Evolutionary conservation across 2,888 invertebrate genomes (phyloP).

Genomic region (Caenorhabditis sp.): DNA sequence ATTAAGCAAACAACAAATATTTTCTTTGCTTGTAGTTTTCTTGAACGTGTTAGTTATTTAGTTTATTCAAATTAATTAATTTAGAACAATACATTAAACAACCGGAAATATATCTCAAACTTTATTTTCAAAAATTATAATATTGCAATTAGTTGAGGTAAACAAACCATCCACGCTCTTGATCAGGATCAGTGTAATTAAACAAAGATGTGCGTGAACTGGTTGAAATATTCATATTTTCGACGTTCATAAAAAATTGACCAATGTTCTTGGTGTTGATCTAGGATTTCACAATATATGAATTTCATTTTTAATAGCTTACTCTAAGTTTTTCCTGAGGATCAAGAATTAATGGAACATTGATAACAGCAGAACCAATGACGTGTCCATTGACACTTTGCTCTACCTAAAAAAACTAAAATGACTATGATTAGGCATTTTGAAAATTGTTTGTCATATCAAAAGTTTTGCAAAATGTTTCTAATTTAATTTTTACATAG

Average conservation of each 20-base stretch:
- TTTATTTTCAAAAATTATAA: no score
- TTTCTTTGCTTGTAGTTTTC: no score
- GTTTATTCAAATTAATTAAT: constrained; percentile 12
- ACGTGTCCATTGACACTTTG: constrained; percentile 33
- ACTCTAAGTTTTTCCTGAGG: constrained; percentile 60
- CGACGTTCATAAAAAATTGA: constrained; percentile 46
- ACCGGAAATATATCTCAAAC: no score
- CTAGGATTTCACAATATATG: constrained; percentile 16
- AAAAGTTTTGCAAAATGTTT: no score
- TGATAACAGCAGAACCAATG: constrained; percentile 45
- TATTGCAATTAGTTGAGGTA: constrained; percentile 27
- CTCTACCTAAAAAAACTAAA: constrained; percentile 22
- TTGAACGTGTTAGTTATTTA: no score
- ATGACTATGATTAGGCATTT: neutral
- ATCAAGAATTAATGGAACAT: constrained; percentile 45
- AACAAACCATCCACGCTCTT: constrained; percentile 58
- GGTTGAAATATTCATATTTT: constrained; percentile 38
- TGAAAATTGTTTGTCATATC: no score
- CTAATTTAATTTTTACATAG: no score
- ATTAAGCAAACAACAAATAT: no score
- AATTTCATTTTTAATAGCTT: neutral
- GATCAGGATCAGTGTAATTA: constrained; percentile 41
- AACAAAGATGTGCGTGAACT: constrained; percentile 43
- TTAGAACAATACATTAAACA: no score
- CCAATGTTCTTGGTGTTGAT: constrained; percentile 29